Percentiles rank a stretch among this genome's conserved stretches.
phyloP scores from a whole-genome alignment of 2,888 invertebrate genomes.

The Sarcophaga rosellei region DNA sequence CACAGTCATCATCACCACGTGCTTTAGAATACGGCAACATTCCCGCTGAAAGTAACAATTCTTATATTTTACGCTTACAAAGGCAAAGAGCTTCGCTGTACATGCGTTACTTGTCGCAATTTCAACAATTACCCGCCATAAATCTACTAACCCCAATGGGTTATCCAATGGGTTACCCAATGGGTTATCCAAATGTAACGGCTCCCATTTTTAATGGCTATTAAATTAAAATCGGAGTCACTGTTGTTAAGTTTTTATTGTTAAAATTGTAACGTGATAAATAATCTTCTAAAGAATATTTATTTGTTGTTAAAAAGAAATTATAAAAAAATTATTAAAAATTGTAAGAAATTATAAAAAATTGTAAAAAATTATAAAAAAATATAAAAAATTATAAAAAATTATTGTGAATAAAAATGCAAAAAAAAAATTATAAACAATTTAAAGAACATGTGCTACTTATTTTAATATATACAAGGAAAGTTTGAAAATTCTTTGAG shows the following conservation, averaged over 20 bases:
- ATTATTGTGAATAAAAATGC: not conserved
- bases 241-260: slow-evolving; percentile 32
- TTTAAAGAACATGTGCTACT: not conserved
- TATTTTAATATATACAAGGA: too few relatives aligned
- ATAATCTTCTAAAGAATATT: slow-evolving; percentile 53
- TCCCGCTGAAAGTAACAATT: slow-evolving; percentile 64
- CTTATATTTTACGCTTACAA: slow-evolving; percentile 72
- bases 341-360: not conserved
- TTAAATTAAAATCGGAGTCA: not conserved
- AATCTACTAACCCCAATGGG: not conserved
- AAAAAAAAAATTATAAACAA: not conserved
- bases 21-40: slow-evolving; percentile 63
- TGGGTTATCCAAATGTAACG: slow-evolving; percentile 58
- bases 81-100: slow-evolving; percentile 74
- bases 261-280: slow-evolving; percentile 46
- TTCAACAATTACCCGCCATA: not conserved
- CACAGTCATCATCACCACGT: not conserved
- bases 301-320: not conserved
- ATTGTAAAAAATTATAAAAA: not conserved
- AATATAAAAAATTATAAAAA: not conserved
- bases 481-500: too few relatives aligned
- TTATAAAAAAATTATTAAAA: slow-evolving; percentile 3
- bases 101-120: slow-evolving; percentile 64
- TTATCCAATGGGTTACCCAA: not conserved
- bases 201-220: slow-evolving; percentile 50